Evolutionary conservation across 2,888 invertebrate genomes (phyloP), one percentile per base, ranked within the genome.

Genomic region (Monoplex corrugatus): DNA sequence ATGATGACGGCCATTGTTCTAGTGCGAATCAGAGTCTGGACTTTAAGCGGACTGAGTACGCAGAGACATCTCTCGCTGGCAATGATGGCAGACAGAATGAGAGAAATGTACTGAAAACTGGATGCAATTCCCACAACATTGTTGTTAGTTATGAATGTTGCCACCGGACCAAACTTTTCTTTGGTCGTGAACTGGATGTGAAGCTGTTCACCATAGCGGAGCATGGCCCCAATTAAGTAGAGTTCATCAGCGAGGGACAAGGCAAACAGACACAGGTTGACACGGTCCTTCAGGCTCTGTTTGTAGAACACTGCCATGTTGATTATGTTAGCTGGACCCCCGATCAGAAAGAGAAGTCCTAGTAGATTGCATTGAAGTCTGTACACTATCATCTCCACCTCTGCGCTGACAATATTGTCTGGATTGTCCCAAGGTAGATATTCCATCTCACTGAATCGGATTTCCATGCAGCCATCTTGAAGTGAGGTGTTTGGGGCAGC

Each of bases 271-370:
- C 75, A 75, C 35, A 75, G 75, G n/a, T 75, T 75, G 19, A 75
- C 75, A 13, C 75, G 75, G 1, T 75, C 75, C 5, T 75, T 32
- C 8, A 75, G 75, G 35, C 8, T 35, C 10, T 75, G 75, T 38
- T 75, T 75, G 35, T 75, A 75, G 75, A 75, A 75, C 32, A 75
- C 75, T 35, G 8, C 75, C 75, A 75, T 32, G 75, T 35, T 75
- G 35, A 75, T 75, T 6, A 75, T 10, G 35, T 75, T 75, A 32
- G 75, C 75, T 1, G 75, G 75, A 10, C 32, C 75, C 6, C 75
- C 75, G 35, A 35, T 75, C 35, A 75, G 35, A 38, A 75, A 32
- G 35, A 75, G 10, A 13, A 75, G 35, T 16, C 32, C 32, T 8
- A 75, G 75, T 35, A 35, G 13, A 19, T 75, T 32, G 75, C 3